These are phyloP conservation scores for Hyphantria cunea DNA, from an alignment of 1,140 invertebrate species.

Conservation along the genomic window DNA sequence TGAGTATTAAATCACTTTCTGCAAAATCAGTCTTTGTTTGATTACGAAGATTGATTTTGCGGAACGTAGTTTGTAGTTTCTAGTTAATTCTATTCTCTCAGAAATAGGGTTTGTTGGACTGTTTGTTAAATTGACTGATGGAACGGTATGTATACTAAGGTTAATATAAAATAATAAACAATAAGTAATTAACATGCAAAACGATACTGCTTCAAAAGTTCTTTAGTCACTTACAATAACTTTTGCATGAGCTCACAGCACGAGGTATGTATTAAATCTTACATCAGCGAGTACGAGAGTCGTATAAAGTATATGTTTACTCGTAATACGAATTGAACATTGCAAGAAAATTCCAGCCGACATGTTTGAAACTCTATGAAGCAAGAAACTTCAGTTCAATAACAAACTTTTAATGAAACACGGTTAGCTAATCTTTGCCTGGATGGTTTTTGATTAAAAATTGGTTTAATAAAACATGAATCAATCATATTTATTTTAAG, in stretches of 20 bases:
- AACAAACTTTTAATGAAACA: conserved; percentile 75
- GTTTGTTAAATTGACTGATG: too few species aligned
- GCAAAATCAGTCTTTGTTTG: too few species aligned
- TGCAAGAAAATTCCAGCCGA: conserved; percentile 49
- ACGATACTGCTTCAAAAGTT: conserved; percentile 3
- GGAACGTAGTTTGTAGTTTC: too few species aligned
- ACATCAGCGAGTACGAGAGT: conserved; percentile 5
- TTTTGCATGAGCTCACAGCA: conserved; percentile 1
- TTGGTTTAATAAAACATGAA: conserved; percentile 5
- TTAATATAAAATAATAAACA: too few species aligned
- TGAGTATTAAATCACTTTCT: too few species aligned
- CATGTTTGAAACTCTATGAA: conserved; percentile 50
- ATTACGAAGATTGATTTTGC: too few species aligned
- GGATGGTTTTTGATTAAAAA: conserved; percentile 24
- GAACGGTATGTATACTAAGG: too few species aligned
- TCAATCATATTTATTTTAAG: background rate
- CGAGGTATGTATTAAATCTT: conserved; percentile 5
- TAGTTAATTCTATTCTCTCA: too few species aligned
- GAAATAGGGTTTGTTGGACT: too few species aligned
- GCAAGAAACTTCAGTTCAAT: conserved; percentile 55
- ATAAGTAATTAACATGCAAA: background rate
- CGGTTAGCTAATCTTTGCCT: conserved; percentile 44
- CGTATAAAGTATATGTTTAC: conserved; percentile 6
- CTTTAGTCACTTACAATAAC: background rate
- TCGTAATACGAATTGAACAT: conserved; percentile 43